Percentiles rank a stretch among this genome's conserved stretches.
Evolutionary conservation across 1,140 invertebrate genomes (phyloP).

Genomic region (Phenacoccus solenopsis): DNA sequence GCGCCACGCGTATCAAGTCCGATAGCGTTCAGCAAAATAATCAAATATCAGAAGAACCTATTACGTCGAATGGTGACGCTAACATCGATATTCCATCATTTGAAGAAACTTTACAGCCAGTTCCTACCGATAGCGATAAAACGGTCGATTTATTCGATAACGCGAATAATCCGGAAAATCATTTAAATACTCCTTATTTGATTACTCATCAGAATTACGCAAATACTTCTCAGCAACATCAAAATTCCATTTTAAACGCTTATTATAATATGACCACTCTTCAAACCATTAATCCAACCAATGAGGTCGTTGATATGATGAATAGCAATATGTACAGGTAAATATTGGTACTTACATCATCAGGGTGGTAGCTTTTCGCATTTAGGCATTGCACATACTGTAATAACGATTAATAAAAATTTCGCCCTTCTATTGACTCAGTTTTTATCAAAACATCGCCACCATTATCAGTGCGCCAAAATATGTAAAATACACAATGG

Average conservation of each 20-base stretch:
- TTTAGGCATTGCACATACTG: no score
- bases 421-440: no score
- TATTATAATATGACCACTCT: neutral
- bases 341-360: no score
- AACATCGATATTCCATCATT: neutral
- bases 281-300: neutral
- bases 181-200: neutral
- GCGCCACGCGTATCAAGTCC: constrained; percentile 20
- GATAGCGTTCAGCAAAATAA: neutral
- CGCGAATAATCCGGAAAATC: neutral
- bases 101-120: neutral
- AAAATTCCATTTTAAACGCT: neutral
- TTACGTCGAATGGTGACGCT: neutral
- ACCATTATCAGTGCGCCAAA: no score
- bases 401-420: no score
- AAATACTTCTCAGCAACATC: neutral
- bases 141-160: neutral
- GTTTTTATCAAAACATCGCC: no score
- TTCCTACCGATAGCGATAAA: neutral
- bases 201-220: neutral
- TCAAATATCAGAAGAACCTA: neutral
- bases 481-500: no score
- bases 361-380: no score
- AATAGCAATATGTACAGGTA: neutral
- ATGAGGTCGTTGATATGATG: constrained; percentile 1